Conservation (phyloP, 2,113 vertebrate genomes). For the Gnathonemus echidnorhynchus region DNA sequence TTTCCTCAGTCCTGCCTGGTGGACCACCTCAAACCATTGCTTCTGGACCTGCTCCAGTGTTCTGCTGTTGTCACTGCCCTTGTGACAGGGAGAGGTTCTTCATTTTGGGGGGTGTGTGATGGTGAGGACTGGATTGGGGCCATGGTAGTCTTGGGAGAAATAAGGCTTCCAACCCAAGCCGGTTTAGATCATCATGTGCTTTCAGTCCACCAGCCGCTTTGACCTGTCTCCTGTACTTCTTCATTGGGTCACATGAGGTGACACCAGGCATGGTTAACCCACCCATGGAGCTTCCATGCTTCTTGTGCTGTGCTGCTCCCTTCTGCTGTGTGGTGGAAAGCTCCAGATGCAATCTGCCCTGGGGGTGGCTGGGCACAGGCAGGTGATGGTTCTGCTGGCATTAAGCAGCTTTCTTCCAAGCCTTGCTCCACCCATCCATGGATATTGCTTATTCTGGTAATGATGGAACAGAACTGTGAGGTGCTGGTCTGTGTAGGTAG, state of each 20-base stretch:
- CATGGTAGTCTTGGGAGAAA: not conserved
- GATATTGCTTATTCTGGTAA: not conserved
- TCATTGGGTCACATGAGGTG: not conserved
- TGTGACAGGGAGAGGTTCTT: not conserved
- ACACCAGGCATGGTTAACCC: not conserved
- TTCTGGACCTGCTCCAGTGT: not conserved
- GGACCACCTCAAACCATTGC: not conserved
- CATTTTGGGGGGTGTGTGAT: not conserved
- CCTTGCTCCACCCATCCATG: not conserved
- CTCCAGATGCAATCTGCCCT: not conserved
- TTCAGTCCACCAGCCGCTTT: not conserved
- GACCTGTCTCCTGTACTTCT: not conserved
- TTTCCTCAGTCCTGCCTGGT: not conserved
- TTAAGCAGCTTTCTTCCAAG: not conserved
- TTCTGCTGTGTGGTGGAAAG: not conserved
- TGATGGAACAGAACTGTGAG: not conserved
- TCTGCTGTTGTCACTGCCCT: not conserved
- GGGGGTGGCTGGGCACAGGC: not conserved
- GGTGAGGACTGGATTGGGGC: not conserved
- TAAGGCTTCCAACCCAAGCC: not conserved
- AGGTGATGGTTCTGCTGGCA: not conserved
- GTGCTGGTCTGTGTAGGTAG: not conserved
- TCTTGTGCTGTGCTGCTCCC: not conserved
- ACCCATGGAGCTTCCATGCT: not conserved
- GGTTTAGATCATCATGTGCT: not conserved